Evolutionary conservation across 2,113 vertebrate genomes (phyloP), one percentile per base, ranked within the genome.

Genomic region (Pseudonaja textilis): DNA sequence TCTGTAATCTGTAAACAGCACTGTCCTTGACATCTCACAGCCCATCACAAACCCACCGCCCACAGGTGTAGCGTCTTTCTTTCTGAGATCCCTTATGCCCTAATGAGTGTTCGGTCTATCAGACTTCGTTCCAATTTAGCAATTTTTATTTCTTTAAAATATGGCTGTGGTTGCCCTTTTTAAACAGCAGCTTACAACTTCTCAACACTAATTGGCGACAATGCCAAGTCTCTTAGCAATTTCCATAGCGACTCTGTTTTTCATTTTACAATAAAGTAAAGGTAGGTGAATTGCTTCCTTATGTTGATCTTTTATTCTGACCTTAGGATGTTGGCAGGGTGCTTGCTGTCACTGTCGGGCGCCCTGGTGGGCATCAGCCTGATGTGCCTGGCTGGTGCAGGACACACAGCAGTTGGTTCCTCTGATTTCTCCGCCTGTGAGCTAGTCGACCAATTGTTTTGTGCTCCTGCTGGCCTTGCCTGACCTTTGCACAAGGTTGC

Each of bases 391-490:
- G 96, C 96, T 0, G 25, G 9, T 64, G 59, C 26, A 64, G 59
- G 59, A 10, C 10, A 29, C 59, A 64, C 26, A 64, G 10, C 59
- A 64, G 26, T 29, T 64, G 26, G 26, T 64, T 97, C 29, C 93
- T 97, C 90, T 94, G 94, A 59, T 97, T 98, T 95, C 96, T 96
- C 11, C 98, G 97, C 95, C 96, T 98, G 93, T 95, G 97, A 7
- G 96, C 97, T 93, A 98, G 98, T 93, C 98, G 91, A 98, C 98
- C 93, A 98, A 98, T 97, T 98, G 98, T 95, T 98, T 98, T n/a
- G 98, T 98, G 85, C 98, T 98, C 93, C 98, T 98, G 0, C 96
- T 98, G 96, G 98, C 98, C 0, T 93, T 98, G 93, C 98, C 98
- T 0, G 98, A 98, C 94, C 97, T 98, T 47, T 98, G 98, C 22